phyloP scores from a whole-genome alignment of 2,113 vertebrate genomes.

The Grantiella picta region DNA sequence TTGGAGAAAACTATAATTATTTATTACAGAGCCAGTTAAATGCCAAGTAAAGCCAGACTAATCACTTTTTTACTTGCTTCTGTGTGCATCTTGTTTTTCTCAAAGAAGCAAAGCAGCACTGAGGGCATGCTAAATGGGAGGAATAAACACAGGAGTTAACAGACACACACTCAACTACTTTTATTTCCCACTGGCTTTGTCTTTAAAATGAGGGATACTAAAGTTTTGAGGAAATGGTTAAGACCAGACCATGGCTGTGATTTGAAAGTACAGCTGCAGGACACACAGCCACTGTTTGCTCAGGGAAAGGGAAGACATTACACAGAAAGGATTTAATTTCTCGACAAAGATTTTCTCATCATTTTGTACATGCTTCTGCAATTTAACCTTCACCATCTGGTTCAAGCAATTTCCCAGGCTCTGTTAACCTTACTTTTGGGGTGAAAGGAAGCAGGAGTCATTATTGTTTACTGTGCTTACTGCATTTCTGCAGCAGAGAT shows the following conservation, averaged over 20 bases:
- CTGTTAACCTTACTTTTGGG: neutral
- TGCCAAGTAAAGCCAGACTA: neutral
- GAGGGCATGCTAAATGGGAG: neutral
- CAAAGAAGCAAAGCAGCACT: neutral
- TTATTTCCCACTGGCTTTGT: neutral
- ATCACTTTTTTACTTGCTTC: neutral
- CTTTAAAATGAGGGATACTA: neutral
- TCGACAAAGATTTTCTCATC: neutral
- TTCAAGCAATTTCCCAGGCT: slow-evolving; percentile 23
- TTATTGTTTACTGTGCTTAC: neutral
- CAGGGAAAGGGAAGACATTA: neutral
- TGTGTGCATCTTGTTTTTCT: neutral
- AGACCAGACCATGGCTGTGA: neutral
- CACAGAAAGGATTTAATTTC: neutral
- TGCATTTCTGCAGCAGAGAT: neutral
- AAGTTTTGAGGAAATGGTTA: neutral
- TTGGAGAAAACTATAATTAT: neutral
- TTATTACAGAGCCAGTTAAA: slow-evolving; percentile 21
- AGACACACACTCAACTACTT: neutral
- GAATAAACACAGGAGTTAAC: neutral
- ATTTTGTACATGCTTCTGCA: neutral
- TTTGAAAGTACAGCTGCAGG: neutral
- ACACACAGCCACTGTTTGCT: neutral
- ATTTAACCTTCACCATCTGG: neutral
- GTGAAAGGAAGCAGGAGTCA: neutral